Conservation (phyloP, 2,113 vertebrate species). For the Sitta europaea region DNA sequence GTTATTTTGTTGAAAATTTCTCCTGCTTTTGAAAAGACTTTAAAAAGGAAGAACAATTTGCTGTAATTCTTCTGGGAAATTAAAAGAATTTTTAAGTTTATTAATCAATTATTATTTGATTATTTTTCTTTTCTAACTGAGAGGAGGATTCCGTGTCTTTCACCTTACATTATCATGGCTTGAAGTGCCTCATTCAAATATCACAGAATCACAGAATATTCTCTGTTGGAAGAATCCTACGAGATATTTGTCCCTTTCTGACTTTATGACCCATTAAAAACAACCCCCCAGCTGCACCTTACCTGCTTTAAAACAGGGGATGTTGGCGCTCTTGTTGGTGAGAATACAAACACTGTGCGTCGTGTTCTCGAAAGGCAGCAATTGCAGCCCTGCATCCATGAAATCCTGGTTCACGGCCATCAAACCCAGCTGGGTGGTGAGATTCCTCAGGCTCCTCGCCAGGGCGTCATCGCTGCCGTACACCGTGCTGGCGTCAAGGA, state of each 20-base stretch:
- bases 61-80: background rate
- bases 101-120: background rate
- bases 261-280: background rate
- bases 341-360: slow-evolving; percentile 54
- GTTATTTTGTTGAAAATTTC: background rate
- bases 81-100: background rate
- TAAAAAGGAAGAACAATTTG: background rate
- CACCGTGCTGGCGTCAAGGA: slow-evolving; percentile 86
- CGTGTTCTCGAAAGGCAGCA: slow-evolving; percentile 74
- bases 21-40: background rate
- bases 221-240: background rate
- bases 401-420: slow-evolving; percentile 81
- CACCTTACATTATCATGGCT: background rate
- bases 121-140: background rate
- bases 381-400: slow-evolving; percentile 72
- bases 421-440: slow-evolving; percentile 75
- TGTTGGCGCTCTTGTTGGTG: slow-evolving; percentile 47
- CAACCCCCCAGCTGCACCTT: background rate
- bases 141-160: background rate
- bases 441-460: slow-evolving; percentile 77
- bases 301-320: slow-evolving; percentile 76
- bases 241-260: background rate
- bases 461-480: slow-evolving; percentile 77
- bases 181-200: background rate
- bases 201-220: background rate